Percentiles rank a stretch among this genome's conserved stretches.
Conservation (phyloP, 2,113 vertebrate genomes). For the Oreotrochilus melanogaster region DNA sequence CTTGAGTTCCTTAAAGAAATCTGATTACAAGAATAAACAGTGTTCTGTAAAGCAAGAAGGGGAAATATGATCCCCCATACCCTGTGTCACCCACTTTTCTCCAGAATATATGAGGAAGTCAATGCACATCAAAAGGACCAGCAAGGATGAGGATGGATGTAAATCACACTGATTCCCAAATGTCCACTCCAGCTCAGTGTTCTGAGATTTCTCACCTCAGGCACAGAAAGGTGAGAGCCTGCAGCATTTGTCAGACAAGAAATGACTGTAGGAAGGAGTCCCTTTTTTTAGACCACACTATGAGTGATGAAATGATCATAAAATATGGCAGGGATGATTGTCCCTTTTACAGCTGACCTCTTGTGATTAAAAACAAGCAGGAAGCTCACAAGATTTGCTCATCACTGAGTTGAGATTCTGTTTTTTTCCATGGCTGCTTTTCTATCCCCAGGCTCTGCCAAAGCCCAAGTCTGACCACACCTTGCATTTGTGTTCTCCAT, state of each 20-base stretch:
- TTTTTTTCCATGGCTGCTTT: neutral
- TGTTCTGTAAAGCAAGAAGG: neutral
- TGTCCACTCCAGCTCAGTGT: neutral
- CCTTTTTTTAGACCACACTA: neutral
- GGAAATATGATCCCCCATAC: neutral
- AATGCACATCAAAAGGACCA: neutral
- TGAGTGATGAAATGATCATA: neutral
- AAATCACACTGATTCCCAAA: neutral
- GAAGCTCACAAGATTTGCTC: neutral
- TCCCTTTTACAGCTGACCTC: neutral
- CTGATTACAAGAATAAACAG: neutral
- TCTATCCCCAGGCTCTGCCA: neutral
- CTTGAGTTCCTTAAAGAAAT: neutral
- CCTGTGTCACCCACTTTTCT: neutral
- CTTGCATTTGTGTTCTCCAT: neutral
- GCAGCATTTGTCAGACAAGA: neutral
- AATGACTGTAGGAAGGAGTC: neutral
- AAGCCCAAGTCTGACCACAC: slow-evolving; percentile 9
- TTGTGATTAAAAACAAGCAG: neutral
- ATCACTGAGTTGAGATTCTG: neutral
- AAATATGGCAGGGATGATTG: neutral
- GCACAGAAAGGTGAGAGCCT: neutral
- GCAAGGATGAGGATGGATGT: neutral
- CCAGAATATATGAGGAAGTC: neutral
- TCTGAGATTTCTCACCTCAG: neutral